Percentiles rank a stretch among this genome's conserved stretches.
These are phyloP conservation scores for Apeltes quadracus DNA, from an alignment of 2,113 vertebrate species.

Conservation along the genomic window DNA sequence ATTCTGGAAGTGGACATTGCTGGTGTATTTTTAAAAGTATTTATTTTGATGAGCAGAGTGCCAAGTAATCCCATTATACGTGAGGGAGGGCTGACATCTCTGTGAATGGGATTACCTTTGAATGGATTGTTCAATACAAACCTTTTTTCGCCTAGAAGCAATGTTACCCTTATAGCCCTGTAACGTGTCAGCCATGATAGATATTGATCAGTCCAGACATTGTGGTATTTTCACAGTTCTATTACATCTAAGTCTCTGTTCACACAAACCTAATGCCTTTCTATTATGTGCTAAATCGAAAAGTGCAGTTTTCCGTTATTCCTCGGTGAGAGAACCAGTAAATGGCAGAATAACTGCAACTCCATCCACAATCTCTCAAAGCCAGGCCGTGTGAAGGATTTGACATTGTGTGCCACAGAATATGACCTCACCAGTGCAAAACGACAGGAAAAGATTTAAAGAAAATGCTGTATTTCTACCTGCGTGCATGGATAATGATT, in stretches of 20 bases:
- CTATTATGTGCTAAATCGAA: conserved; percentile 22
- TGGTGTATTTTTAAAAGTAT: not conserved
- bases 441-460: not conserved
- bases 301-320: conserved; percentile 32
- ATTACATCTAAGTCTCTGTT: conserved; percentile 61
- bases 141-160: not conserved
- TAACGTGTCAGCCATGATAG: conserved; percentile 28
- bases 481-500: not conserved
- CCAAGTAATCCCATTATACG: not conserved
- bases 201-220: conserved; percentile 55
- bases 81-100: not conserved
- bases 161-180: conserved; percentile 12
- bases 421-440: not conserved
- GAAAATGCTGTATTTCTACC: not conserved
- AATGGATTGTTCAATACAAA: not conserved
- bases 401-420: conserved; percentile 12
- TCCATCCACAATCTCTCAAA: conserved; percentile 41
- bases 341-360: conserved; percentile 48
- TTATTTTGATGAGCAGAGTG: not conserved
- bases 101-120: not conserved
- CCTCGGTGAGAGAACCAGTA: conserved; percentile 58
- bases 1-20: not conserved
- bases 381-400: conserved; percentile 1
- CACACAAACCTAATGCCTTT: conserved; percentile 51
- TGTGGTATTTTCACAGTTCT: conserved; percentile 47